These are phyloP conservation scores for Schlechtendalia chinensis DNA, from an alignment of 1,140 invertebrate species.

Conservation along the genomic window DNA sequence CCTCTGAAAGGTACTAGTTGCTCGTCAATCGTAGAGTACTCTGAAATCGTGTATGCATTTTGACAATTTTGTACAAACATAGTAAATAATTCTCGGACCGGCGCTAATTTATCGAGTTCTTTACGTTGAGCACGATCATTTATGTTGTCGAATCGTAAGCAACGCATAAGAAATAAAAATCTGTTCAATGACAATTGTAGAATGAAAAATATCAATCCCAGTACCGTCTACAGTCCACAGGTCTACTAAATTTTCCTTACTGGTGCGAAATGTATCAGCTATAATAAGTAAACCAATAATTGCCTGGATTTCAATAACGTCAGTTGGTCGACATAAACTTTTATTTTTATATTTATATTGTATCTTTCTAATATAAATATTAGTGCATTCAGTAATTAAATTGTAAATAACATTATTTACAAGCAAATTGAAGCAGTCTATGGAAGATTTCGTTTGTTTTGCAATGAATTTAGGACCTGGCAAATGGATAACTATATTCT, in stretches of 20 bases:
- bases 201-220: neutral
- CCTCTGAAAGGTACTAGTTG: conserved; percentile 56
- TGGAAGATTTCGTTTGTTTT: neutral
- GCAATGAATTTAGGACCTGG: neutral
- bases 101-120: conserved; percentile 54
- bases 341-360: conserved; percentile 12
- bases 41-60: no score
- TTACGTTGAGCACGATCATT: conserved; percentile 47
- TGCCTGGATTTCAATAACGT: neutral
- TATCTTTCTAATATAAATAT: conserved; percentile 3
- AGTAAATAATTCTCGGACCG: conserved; percentile 50
- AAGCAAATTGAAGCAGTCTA: conserved; percentile 10
- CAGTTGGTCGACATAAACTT: neutral
- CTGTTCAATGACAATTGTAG: neutral
- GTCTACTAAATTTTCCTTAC: conserved; percentile 23
- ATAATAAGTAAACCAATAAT: no score
- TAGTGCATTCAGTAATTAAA: conserved; percentile 19
- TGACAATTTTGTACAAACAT: conserved; percentile 51
- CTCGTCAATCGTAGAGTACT: conserved; percentile 57
- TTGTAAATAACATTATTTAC: conserved; percentile 3
- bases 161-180: conserved; percentile 1
- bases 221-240: conserved; percentile 3
- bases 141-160: neutral
- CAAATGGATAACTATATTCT: neutral
- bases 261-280: neutral